Percentiles rank a stretch among this genome's conserved stretches.
These are phyloP conservation scores for Chaetodon trifascialis DNA, from an alignment of 2,113 vertebrate species.

Conservation along the genomic window DNA sequence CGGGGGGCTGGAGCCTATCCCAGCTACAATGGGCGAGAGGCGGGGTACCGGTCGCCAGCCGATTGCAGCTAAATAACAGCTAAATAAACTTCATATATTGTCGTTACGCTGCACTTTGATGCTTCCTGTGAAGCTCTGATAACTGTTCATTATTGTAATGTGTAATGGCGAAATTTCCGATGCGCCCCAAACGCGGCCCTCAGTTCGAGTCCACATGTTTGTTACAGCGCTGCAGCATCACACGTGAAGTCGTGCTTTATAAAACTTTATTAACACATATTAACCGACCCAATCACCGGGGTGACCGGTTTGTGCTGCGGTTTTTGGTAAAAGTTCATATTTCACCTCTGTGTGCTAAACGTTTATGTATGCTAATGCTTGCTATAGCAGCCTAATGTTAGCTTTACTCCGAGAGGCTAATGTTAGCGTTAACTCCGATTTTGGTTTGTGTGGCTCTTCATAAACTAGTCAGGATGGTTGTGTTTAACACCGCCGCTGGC, in stretches of 20 bases:
- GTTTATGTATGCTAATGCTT: not conserved
- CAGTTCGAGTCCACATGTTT: not conserved
- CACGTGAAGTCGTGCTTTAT: fast-evolving
- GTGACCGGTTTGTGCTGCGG: no score
- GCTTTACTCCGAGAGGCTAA: not conserved
- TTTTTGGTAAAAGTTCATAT: not conserved
- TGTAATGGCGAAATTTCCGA: not conserved
- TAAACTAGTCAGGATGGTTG: not conserved
- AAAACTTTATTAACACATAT: fast-evolving
- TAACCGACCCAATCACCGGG: fast-evolving
- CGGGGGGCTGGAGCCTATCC: no score
- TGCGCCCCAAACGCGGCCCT: not conserved
- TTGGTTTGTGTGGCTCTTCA: no score
- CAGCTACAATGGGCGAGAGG: no score
- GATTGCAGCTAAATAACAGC: not conserved
- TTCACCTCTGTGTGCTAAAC: not conserved
- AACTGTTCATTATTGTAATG: no score
- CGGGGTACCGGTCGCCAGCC: no score
- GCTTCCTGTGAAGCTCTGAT: no score
- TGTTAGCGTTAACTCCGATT: not conserved
- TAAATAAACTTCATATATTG: no score
- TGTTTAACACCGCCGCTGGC: fast-evolving
- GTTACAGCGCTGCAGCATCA: not conserved
- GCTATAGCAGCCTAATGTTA: not conserved
- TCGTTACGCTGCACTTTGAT: no score